phyloP scores from a whole-genome alignment of 2,797 vertebrate species.

The Hemibagrus guttatus region DNA sequence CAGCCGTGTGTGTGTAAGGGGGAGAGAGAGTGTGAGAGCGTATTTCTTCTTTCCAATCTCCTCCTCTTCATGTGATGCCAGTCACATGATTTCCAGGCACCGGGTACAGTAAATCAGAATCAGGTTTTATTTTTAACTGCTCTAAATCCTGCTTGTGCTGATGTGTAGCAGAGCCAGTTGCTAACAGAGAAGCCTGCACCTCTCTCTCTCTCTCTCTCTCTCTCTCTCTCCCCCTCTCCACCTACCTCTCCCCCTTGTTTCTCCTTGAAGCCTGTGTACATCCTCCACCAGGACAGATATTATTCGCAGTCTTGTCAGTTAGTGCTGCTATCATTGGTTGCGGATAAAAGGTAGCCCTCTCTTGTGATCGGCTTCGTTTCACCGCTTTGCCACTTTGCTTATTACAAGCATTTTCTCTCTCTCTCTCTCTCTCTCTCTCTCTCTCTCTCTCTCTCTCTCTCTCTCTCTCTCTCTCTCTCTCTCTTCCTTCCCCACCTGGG shows the following conservation, averaged over 20 bases:
- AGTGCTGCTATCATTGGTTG: conserved; percentile 48
- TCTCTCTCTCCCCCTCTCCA: conserved; percentile 33
- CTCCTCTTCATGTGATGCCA: conserved; percentile 74
- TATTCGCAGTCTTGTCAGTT: conserved; percentile 55
- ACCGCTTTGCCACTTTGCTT: conserved; percentile 58
- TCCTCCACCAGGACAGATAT: conserved; percentile 27
- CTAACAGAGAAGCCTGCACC: conserved; percentile 44
- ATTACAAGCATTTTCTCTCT: conserved; percentile 51
- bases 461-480: background rate
- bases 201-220: conserved; percentile 30
- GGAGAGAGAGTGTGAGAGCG: background rate
- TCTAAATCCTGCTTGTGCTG: conserved; percentile 69
- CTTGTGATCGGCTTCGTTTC: conserved; percentile 62
- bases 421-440: conserved; percentile 41
- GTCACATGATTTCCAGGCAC: conserved; percentile 80
- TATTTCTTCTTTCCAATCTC: conserved; percentile 13
- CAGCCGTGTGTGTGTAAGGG: conserved; percentile 18
- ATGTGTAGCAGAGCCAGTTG: conserved; percentile 57
- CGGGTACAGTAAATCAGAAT: conserved; percentile 78
- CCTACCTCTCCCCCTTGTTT: conserved; percentile 19
- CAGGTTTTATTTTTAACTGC: conserved; percentile 79
- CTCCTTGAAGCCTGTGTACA: conserved; percentile 36
- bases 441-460: conserved; percentile 50
- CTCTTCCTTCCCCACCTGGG: conserved; percentile 58
- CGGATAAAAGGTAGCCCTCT: conserved; percentile 66